A percentile compares a stretch with the other conserved stretches of the same genome.
These are phyloP conservation scores for Meandrina meandrites DNA, from an alignment of 92 coral and sea anemone genomes.

Conservation along the genomic window DNA sequence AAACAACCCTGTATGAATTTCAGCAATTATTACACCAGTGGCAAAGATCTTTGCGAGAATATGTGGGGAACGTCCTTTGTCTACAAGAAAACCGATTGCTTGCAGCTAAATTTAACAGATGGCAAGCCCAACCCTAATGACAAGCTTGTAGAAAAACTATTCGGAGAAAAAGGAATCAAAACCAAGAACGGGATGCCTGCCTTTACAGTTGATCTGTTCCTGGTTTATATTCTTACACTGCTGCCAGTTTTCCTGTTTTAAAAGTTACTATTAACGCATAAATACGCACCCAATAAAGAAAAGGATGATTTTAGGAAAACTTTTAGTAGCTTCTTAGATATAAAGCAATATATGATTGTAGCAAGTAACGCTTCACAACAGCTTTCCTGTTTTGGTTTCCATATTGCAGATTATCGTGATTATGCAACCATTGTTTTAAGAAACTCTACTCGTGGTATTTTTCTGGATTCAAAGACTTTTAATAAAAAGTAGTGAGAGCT, in stretches of 20 bases:
- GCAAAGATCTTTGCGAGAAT: slow-evolving; percentile 54
- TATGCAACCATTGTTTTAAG: too few species aligned
- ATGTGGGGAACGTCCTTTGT: slow-evolving; percentile 62
- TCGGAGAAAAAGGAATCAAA: background rate
- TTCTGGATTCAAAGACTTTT: too few species aligned
- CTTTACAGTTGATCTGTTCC: background rate
- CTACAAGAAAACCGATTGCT: slow-evolving; percentile 54
- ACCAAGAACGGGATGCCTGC: background rate
- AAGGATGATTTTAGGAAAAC: too few species aligned
- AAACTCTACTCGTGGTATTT: too few species aligned
- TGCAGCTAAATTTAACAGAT: slow-evolving; percentile 46
- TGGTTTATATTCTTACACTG: background rate
- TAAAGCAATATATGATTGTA: too few species aligned
- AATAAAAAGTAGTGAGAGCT: too few species aligned
- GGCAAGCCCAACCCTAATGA: slow-evolving; percentile 45
- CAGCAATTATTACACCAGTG: slow-evolving; percentile 36
- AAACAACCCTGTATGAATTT: slow-evolving; percentile 49
- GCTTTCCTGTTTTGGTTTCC: too few species aligned
- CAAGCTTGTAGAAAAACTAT: slow-evolving; percentile 47
- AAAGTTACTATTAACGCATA: too few species aligned
- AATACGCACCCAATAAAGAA: too few species aligned
- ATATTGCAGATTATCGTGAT: too few species aligned
- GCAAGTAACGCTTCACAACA: too few species aligned
- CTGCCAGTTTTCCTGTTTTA: background rate
- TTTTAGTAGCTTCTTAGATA: too few species aligned